Base-by-base conservation (phyloP, 2,888 invertebrate genomes). In the Drosophila peninsularis region DNA sequence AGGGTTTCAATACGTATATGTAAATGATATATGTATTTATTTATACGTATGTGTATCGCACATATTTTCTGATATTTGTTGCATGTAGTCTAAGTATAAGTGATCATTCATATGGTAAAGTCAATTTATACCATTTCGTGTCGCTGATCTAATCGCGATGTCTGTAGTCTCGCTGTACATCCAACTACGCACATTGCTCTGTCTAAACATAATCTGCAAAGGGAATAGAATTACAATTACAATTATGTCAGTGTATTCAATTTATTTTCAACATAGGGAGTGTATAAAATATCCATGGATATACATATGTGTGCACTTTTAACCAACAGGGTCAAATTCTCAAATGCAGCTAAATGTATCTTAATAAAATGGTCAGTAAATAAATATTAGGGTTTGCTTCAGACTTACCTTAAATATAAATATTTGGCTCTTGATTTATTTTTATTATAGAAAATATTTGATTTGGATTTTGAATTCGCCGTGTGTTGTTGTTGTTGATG, bases 401-500 rank as follows among this genome's bases (percentile, higher is more conserved):
- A 10, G 36, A 61, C 84, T 88, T 55, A 90, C 90, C 90, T 90
- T 90, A 91, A 69, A 67, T 62, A 56, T 88, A 89, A 76, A 89
- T 91, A 84, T 91, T 90, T 90, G 90, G 89, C 86, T 90, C 86
- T 75, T 78, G 74, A 73, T 82, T 82, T 80, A 71, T 77, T 76
- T 39, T 54, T 62, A 27, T 61, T 58, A 44, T 61, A 61, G 56
- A 74, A 68, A 65, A 71, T 78, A 68, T 75, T 78, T 69, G 60
- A 82, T 79, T 72, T 82, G 73, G 72, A 75, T 71, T 58, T 68
- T 67, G 54, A 62, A 60, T 72, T 66, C 49, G 71, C 50, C 57
- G 57, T 44, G 44, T 52, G 42, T 42, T 62, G 36, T 32, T 58
- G 21, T 17, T 42, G 61, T 5, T 36, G 44, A 24, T 55, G 42